These are phyloP conservation scores for Meloe dianella DNA, from an alignment of 2,888 invertebrate species.

Conservation along the genomic window DNA sequence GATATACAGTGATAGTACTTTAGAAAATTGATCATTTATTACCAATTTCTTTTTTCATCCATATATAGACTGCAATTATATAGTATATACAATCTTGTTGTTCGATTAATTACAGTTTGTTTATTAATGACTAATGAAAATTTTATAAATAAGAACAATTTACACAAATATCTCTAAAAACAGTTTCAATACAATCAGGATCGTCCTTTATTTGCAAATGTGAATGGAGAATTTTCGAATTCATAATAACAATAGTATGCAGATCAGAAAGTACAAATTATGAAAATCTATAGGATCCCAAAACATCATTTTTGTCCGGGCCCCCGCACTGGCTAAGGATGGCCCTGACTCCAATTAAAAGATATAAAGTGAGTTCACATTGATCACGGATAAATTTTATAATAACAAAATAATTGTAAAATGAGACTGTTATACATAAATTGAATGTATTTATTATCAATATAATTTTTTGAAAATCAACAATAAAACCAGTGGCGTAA, in stretches of 20 bases:
- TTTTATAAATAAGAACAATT: not conserved
- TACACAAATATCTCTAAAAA: not conserved
- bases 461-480: too few relatives aligned
- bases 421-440: not conserved
- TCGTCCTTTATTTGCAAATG: too few relatives aligned
- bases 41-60: not conserved
- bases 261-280: too few relatives aligned
- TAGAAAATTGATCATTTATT: not conserved
- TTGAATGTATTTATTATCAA: too few relatives aligned
- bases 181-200: not conserved
- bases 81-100: not conserved
- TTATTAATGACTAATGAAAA: not conserved
- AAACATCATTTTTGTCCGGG: too few relatives aligned
- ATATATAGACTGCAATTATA: not conserved
- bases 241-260: too few relatives aligned
- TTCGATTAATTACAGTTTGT: not conserved
- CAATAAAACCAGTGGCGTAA: too few relatives aligned
- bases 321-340: too few relatives aligned
- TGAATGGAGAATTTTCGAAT: too few relatives aligned
- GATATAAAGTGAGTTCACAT: not conserved
- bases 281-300: too few relatives aligned
- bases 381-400: not conserved
- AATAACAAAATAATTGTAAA: not conserved
- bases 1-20: not conserved
- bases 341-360: not conserved